A percentile compares a stretch with the other conserved stretches of the same genome.
phyloP scores from a whole-genome alignment of 2,888 invertebrate genomes.

The Tenthredo distinguenda region DNA sequence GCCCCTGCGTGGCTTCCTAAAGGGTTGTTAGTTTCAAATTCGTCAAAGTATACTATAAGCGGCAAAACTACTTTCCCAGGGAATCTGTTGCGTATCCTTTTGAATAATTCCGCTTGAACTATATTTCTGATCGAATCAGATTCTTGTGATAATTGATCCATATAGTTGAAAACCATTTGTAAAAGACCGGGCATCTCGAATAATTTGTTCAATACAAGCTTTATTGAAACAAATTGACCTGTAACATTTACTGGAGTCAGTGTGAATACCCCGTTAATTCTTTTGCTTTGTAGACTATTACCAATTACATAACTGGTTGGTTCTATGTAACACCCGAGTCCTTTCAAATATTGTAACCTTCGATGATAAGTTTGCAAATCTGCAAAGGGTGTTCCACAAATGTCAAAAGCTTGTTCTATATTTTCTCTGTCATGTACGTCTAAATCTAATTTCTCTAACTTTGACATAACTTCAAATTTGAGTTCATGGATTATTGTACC shows the following conservation, averaged over 20 bases:
- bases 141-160: neutral
- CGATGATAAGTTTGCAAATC: slow-evolving; percentile 39
- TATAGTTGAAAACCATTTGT: neutral
- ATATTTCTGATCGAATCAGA: neutral
- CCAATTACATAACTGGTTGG: slow-evolving; percentile 32
- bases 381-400: slow-evolving; percentile 25
- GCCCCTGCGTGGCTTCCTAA: slow-evolving; percentile 32
- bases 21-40: slow-evolving; percentile 41
- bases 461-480: neutral
- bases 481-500: neutral
- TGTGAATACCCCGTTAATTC: slow-evolving; percentile 26
- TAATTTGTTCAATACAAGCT: slow-evolving; percentile 39
- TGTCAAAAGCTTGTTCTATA: slow-evolving; percentile 37
- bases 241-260: slow-evolving; percentile 8
- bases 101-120: slow-evolving; percentile 25
- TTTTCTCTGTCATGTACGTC: slow-evolving; percentile 12
- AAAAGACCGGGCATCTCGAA: slow-evolving; percentile 22
- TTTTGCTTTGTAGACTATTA: slow-evolving; percentile 18
- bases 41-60: slow-evolving; percentile 49
- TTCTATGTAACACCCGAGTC: slow-evolving; percentile 6
- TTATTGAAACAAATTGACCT: slow-evolving; percentile 44
- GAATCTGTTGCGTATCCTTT: slow-evolving; percentile 32
- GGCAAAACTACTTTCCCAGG: slow-evolving; percentile 23
- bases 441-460: slow-evolving; percentile 1
- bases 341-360: slow-evolving; percentile 20